Conservation (phyloP, 2,113 vertebrate species). For the Orcinus orca region DNA sequence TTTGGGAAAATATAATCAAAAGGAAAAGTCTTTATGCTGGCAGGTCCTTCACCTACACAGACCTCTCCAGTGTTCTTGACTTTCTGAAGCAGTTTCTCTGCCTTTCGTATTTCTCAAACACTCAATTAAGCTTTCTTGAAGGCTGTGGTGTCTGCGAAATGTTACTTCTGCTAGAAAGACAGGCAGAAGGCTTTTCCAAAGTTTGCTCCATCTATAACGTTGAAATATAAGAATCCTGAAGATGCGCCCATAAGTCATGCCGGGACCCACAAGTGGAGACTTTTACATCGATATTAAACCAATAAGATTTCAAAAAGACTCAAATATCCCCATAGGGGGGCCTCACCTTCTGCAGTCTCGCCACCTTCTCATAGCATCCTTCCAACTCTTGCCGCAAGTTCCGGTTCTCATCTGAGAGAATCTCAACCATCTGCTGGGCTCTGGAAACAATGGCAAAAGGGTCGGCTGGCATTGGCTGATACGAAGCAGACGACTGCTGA, state of each 20-base stretch:
- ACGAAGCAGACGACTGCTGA: conserved; percentile 88
- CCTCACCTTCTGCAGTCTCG: conserved; percentile 94
- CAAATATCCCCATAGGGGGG: background rate
- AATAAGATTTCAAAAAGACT: background rate
- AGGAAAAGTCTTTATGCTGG: conserved; percentile 17
- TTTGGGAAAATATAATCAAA: conserved; percentile 2
- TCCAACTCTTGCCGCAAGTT: conserved; percentile 95
- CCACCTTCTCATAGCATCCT: conserved; percentile 94
- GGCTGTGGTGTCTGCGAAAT: background rate
- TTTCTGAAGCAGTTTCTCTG: background rate
- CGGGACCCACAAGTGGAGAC: background rate
- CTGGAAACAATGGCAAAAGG: conserved; percentile 92
- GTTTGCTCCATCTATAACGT: background rate
- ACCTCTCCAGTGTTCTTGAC: background rate
- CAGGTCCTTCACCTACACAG: background rate
- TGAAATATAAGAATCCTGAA: conserved; percentile 1
- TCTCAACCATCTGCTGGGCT: conserved; percentile 96
- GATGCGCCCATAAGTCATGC: background rate
- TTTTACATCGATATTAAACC: background rate
- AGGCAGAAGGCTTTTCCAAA: background rate
- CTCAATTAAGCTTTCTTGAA: conserved; percentile 5
- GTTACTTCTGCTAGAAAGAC: background rate
- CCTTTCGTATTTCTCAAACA: conserved; percentile 11
- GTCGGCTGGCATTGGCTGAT: conserved; percentile 90
- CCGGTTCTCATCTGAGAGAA: conserved; percentile 94